Evolutionary conservation across 2,113 vertebrate species (phyloP).

Genomic region (Phasianus colchicus): DNA sequence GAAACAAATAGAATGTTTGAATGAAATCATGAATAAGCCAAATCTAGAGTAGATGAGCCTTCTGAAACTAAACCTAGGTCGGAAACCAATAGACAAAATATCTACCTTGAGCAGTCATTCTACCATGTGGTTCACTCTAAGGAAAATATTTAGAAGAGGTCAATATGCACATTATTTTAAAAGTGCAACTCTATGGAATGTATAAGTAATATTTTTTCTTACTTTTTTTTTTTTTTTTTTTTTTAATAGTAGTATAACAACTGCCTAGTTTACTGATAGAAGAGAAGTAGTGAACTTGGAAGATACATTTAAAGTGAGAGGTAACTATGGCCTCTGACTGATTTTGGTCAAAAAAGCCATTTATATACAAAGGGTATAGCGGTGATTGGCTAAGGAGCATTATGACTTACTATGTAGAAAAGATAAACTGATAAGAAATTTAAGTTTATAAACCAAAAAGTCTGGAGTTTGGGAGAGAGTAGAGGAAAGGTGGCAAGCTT

Average conservation of each 20-base stretch:
- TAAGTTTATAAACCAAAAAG: not conserved
- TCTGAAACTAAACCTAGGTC: not conserved
- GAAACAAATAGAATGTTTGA: not conserved
- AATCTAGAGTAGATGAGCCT: not conserved
- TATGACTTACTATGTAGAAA: not conserved
- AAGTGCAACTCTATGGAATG: not conserved
- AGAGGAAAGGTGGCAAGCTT: not conserved
- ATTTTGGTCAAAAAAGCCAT: not conserved
- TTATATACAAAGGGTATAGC: not conserved
- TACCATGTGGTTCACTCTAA: not conserved
- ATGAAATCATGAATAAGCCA: not conserved
- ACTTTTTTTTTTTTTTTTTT: not conserved
- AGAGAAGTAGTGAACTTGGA: not conserved
- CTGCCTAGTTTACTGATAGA: not conserved
- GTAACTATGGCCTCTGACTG: not conserved
- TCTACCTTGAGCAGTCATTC: not conserved
- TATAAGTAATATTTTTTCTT: not conserved
- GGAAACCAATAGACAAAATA: not conserved
- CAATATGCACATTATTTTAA: not conserved
- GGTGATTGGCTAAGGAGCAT: accelerated
- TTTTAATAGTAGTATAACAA: not conserved
- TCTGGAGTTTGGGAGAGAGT: not conserved
- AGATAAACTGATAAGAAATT: not conserved
- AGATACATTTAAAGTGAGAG: not conserved
- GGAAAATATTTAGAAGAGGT: not conserved